Evolutionary conservation across 2,888 invertebrate genomes (phyloP).

Genomic region (Drosophila quinaria): DNA sequence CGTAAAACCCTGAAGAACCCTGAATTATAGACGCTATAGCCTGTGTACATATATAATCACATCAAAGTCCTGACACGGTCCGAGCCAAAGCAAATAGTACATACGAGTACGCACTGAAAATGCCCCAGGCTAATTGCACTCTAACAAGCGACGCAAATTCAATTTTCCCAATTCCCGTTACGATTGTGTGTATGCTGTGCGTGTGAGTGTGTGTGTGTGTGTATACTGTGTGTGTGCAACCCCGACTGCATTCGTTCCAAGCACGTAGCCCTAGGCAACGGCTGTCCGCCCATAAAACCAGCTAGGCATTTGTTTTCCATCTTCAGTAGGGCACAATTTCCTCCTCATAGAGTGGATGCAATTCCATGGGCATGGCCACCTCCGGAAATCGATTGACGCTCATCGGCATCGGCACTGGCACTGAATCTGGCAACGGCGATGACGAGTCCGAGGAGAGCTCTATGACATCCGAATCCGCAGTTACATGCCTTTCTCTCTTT

Average conservation of each 20-base stretch:
- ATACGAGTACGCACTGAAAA: constrained; percentile 35
- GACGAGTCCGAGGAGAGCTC: constrained; percentile 71
- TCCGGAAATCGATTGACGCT: constrained; percentile 38
- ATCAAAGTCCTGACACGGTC: constrained; percentile 46
- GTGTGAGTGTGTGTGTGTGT: constrained; percentile 9
- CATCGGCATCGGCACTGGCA: constrained; percentile 28
- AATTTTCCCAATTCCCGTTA: constrained; percentile 65
- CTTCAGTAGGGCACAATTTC: constrained; percentile 72
- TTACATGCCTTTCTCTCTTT: constrained; percentile 23
- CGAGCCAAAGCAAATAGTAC: constrained; percentile 63
- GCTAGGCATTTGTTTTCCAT: constrained; percentile 13
- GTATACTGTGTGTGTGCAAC: constrained; percentile 50
- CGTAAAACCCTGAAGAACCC: neutral
- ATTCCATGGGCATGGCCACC: constrained; percentile 39
- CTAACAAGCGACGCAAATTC: constrained; percentile 84
- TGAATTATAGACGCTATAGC: neutral
- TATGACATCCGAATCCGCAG: constrained; percentile 53
- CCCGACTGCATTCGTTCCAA: constrained; percentile 69
- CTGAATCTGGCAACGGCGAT: constrained; percentile 35
- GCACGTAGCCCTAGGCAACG: constrained; percentile 57
- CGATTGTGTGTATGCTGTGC: constrained; percentile 5
- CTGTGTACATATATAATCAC: constrained; percentile 56
- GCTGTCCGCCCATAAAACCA: constrained; percentile 2
- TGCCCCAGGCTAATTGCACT: constrained; percentile 83
- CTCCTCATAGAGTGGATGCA: constrained; percentile 82